Evolutionary conservation across 2,797 vertebrate genomes (phyloP).

Genomic region (Staurois parvus): DNA sequence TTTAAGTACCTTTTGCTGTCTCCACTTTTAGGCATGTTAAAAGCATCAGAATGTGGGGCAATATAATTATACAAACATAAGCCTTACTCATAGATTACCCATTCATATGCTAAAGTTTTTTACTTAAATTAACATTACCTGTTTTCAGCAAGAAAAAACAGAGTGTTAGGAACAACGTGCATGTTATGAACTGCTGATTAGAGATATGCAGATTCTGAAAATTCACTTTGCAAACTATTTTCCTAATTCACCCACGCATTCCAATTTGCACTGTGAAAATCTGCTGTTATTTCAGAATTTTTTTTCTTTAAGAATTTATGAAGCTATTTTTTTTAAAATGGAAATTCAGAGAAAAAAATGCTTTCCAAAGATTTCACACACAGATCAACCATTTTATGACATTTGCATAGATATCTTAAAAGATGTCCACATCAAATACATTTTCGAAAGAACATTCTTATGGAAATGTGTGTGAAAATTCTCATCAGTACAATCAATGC

Average conservation of each 20-base stretch:
- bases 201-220: not conserved
- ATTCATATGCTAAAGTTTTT: not conserved
- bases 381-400: too few relatives aligned
- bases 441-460: too few relatives aligned
- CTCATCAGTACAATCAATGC: too few relatives aligned
- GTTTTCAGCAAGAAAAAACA: not conserved
- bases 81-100: not conserved
- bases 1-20: conserved; percentile 30
- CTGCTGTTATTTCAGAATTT: not conserved
- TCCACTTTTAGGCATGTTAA: conserved; percentile 14
- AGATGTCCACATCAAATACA: too few relatives aligned
- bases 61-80: conserved; percentile 24
- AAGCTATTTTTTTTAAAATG: too few relatives aligned
- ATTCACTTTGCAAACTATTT: not conserved
- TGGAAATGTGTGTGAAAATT: too few relatives aligned
- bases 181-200: not conserved
- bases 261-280: not conserved
- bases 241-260: not conserved
- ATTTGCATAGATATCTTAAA: too few relatives aligned
- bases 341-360: too few relatives aligned
- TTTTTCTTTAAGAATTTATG: not conserved
- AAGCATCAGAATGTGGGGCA: conserved; percentile 15
- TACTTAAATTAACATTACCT: not conserved
- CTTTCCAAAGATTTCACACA: too few relatives aligned
- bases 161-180: not conserved